Conservation (phyloP, 2,113 vertebrate species). For the Martes martes region DNA sequence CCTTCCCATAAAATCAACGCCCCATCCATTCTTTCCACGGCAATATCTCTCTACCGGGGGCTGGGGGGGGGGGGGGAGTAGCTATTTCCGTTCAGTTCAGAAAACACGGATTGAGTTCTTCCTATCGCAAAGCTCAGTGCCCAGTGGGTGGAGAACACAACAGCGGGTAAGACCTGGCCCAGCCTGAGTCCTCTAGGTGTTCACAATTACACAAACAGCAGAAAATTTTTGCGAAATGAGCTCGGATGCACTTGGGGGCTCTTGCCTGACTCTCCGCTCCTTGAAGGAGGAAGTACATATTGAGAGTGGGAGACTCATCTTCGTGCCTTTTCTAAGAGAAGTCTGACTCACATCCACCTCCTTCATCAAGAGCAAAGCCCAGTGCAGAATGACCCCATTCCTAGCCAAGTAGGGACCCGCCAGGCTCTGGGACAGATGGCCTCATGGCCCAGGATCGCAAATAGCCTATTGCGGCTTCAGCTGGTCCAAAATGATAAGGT, state of each 20-base stretch:
- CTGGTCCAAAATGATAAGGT: constrained; percentile 56
- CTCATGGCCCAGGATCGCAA: constrained; percentile 4
- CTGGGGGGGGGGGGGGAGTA: background rate
- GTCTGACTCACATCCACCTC: background rate
- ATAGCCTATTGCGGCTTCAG: constrained; percentile 10
- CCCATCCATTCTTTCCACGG: background rate
- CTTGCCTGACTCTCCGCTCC: background rate
- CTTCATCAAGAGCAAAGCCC: background rate
- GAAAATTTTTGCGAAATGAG: background rate
- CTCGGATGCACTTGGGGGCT: background rate
- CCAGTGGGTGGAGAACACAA: background rate
- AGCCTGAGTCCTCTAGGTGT: background rate
- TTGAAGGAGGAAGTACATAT: background rate
- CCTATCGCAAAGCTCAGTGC: background rate
- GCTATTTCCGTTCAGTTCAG: background rate
- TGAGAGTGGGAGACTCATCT: background rate
- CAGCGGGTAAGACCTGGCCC: background rate
- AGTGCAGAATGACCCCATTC: background rate
- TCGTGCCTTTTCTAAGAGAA: background rate
- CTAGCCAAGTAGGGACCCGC: background rate
- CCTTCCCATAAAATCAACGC: background rate
- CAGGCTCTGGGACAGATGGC: background rate
- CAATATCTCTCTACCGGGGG: background rate
- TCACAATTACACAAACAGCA: background rate
- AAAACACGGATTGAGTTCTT: background rate